These are phyloP conservation scores for Drosophila recens DNA, from an alignment of 2,888 invertebrate species.

Conservation along the genomic window DNA sequence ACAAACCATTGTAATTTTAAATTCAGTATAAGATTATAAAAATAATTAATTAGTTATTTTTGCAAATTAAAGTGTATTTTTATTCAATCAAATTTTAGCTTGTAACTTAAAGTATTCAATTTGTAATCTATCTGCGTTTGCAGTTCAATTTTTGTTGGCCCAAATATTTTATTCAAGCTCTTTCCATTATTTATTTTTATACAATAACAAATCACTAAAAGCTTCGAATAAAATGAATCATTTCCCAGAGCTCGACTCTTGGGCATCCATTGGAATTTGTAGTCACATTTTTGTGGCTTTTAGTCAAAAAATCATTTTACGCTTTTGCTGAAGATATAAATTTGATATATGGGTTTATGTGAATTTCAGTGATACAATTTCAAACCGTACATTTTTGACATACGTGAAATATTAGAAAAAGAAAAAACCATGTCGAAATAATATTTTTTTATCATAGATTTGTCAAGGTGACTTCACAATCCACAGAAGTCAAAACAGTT, in stretches of 20 bases:
- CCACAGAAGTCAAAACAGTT: no score
- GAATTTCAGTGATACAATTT: not conserved
- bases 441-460: not conserved
- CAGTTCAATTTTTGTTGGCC: not conserved
- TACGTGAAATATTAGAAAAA: not conserved
- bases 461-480: not conserved
- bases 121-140: not conserved
- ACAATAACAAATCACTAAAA: constrained; percentile 8
- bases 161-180: constrained; percentile 1
- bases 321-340: not conserved
- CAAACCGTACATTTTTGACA: not conserved
- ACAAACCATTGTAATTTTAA: no score
- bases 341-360: not conserved
- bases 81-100: not conserved
- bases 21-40: no score
- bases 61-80: no score
- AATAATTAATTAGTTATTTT: no score
- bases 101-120: not conserved
- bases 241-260: constrained; percentile 4
- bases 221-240: constrained; percentile 4
- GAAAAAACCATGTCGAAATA: not conserved
- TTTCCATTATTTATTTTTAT: constrained; percentile 3
- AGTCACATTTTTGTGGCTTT: constrained; percentile 9
- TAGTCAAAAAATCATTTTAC: constrained; percentile 8
- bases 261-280: constrained; percentile 1